Evolutionary conservation across 2,797 vertebrate species (phyloP).

Genomic region (Pipistrellus pipistrellus): DNA sequence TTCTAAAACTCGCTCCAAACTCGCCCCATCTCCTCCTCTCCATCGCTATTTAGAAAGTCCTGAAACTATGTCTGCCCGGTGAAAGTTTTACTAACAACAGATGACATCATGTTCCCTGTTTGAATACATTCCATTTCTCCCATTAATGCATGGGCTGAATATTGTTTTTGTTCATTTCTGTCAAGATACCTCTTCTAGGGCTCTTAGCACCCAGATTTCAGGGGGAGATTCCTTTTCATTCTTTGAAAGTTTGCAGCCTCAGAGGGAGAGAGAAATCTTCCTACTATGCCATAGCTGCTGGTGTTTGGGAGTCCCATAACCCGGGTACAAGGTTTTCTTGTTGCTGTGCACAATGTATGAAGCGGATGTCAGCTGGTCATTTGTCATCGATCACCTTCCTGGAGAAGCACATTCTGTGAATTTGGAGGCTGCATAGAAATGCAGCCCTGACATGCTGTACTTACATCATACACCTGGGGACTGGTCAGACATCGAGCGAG

Average conservation of each 20-base stretch:
- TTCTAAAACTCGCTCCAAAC: slow-evolving; percentile 12
- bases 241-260: slow-evolving; percentile 37
- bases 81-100: slow-evolving; percentile 58
- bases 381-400: slow-evolving; percentile 32
- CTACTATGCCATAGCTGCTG: not conserved
- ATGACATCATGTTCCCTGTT: slow-evolving; percentile 34
- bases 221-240: slow-evolving; percentile 7
- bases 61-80: not conserved
- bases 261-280: not conserved
- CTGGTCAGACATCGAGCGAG: slow-evolving; percentile 96
- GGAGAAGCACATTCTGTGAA: not conserved
- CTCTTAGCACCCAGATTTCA: slow-evolving; percentile 21
- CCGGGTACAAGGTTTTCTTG: not conserved
- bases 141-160: not conserved
- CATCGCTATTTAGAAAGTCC: slow-evolving; percentile 15
- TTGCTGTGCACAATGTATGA: slow-evolving; percentile 21
- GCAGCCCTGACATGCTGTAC: slow-evolving; percentile 70
- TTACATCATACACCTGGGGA: slow-evolving; percentile 96
- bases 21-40: not conserved
- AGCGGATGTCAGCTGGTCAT: not conserved
- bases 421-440: not conserved
- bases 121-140: not conserved
- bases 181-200: slow-evolving; percentile 29
- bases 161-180: slow-evolving; percentile 44
- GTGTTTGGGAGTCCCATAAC: not conserved